These are phyloP conservation scores for Bolinopsis microptera DNA, from an alignment of 37 sponge, comb jelly and placozoan genomes.

Conservation along the genomic window DNA sequence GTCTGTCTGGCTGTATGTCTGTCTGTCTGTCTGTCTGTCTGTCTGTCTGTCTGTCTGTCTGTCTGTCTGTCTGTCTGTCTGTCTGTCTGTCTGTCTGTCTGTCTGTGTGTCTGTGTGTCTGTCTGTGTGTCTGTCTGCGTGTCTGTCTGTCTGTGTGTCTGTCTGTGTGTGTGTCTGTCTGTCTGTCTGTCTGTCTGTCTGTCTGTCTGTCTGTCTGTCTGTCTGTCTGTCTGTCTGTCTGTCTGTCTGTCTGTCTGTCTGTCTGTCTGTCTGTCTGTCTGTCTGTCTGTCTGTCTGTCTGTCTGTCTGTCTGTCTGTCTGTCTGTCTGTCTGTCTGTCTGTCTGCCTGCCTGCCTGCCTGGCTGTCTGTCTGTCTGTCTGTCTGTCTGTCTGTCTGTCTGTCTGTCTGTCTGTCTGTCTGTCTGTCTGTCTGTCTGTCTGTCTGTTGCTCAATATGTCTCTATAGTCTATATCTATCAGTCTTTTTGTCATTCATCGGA, in stretches of 20 bases:
- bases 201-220: background rate
- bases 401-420: background rate
- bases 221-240: background rate
- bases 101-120: no score
- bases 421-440: no score
- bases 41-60: no score
- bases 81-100: no score
- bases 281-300: background rate
- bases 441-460: no score
- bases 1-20: background rate
- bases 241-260: background rate
- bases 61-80: no score
- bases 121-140: no score
- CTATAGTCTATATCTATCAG: no score
- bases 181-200: background rate
- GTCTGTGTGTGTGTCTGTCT: no score
- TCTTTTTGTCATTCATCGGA: no score
- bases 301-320: background rate
- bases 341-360: background rate
- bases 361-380: background rate
- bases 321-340: background rate
- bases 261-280: background rate
- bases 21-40: no score
- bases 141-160: no score
- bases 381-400: background rate